A percentile compares a stretch with the other conserved stretches of the same genome.
Conservation (phyloP, 2,113 vertebrate species). For the Nerophis ophidion region DNA sequence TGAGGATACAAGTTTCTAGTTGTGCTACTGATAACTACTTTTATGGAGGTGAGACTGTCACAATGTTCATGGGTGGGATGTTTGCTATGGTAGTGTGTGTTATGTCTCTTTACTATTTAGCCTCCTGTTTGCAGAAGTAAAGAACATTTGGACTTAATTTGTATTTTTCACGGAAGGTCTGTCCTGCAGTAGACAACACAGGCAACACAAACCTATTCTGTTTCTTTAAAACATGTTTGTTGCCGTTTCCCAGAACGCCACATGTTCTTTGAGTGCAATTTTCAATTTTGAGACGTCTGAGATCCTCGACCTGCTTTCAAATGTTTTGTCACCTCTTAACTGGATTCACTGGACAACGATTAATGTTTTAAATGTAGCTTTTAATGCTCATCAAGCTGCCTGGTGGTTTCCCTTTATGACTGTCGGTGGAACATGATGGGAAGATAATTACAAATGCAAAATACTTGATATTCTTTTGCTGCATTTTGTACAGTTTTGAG, state of each 20-base stretch:
- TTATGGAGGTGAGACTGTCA: conserved; percentile 20
- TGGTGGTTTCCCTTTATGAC: conserved; percentile 15
- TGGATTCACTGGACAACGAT: conserved; percentile 14
- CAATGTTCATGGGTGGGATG: conserved; percentile 31
- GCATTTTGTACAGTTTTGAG: conserved; percentile 71
- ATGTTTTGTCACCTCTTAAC: neutral
- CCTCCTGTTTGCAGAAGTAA: conserved; percentile 31
- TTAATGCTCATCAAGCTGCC: conserved; percentile 17
- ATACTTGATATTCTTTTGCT: conserved; percentile 70
- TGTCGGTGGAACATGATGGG: conserved; percentile 23
- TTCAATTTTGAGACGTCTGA: conserved; percentile 16
- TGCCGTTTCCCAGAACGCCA: conserved; percentile 13
- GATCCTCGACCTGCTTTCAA: conserved; percentile 14
- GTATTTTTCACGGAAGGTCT: conserved; percentile 60
- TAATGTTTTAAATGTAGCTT: conserved; percentile 27
- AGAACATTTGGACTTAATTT: conserved; percentile 55
- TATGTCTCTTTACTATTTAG: conserved; percentile 25
- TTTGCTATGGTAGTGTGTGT: conserved; percentile 31
- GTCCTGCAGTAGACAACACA: conserved; percentile 30
- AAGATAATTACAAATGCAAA: conserved; percentile 39
- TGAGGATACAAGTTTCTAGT: neutral
- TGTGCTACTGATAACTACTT: conserved; percentile 39
- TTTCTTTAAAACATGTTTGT: neutral
- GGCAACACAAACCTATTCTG: conserved; percentile 36
- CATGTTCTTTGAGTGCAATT: conserved; percentile 17